These are phyloP conservation scores for Pterocles orientalis DNA, from an alignment of 2,113 vertebrate species.

Conservation along the genomic window DNA sequence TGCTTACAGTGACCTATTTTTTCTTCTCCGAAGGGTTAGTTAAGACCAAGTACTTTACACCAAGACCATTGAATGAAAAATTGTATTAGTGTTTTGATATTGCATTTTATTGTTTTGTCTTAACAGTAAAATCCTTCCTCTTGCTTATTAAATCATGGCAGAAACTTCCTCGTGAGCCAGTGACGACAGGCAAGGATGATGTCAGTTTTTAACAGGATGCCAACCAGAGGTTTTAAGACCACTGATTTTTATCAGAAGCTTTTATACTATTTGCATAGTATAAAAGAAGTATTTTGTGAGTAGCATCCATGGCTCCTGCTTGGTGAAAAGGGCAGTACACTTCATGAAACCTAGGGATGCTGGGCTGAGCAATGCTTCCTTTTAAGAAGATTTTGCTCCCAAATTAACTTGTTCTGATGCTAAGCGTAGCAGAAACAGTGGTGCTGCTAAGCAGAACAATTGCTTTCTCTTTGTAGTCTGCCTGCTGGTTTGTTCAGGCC, in stretches of 20 bases:
- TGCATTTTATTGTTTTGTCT: not conserved
- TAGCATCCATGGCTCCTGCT: constrained; percentile 22
- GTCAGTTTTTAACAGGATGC: constrained; percentile 10
- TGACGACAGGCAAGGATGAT: constrained; percentile 1
- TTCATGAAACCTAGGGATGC: constrained; percentile 50
- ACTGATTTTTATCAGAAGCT: constrained; percentile 4
- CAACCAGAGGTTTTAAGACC: constrained; percentile 2
- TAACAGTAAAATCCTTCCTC: constrained; percentile 27
- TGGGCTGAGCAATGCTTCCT: constrained; percentile 53
- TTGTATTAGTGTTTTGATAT: not conserved
- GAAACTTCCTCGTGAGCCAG: not conserved
- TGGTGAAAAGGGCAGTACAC: constrained; percentile 60
- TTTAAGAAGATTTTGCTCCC: constrained; percentile 65
- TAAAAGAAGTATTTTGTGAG: constrained; percentile 33
- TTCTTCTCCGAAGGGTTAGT: not conserved
- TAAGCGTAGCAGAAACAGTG: constrained; percentile 59
- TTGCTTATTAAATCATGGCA: constrained; percentile 2
- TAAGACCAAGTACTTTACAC: not conserved
- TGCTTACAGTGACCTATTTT: not conserved
- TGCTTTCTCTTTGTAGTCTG: constrained; percentile 60
- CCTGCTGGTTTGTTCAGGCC: constrained; percentile 64
- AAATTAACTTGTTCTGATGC: constrained; percentile 81
- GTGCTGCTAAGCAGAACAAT: constrained; percentile 72
- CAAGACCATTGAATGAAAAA: not conserved
- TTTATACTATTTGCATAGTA: not conserved